phyloP scores from a whole-genome alignment of 2,888 invertebrate genomes.

The Phasia obesa region DNA sequence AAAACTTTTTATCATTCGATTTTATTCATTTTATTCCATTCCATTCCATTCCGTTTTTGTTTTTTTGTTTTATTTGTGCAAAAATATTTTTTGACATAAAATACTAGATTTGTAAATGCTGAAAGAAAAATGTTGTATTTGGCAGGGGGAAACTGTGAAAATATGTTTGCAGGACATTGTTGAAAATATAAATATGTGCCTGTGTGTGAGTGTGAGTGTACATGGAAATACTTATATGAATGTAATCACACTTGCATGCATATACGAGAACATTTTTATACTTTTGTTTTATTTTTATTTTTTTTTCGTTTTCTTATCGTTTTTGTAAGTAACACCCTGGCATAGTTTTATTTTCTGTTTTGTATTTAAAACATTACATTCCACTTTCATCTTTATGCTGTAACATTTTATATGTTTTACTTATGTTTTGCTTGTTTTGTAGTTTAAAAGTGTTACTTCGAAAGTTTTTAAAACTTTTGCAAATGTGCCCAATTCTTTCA shows the following conservation, averaged over 20 bases:
- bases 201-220: neutral
- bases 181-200: neutral
- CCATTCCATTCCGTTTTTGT: neutral
- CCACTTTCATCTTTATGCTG: constrained; percentile 29
- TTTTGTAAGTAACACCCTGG: constrained; percentile 53
- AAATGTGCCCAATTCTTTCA: neutral
- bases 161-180: constrained; percentile 48
- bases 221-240: neutral
- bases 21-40: constrained; percentile 4
- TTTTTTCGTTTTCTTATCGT: neutral
- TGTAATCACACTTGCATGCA: constrained; percentile 11
- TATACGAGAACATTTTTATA: constrained; percentile 10
- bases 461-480: neutral
- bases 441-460: neutral
- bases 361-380: constrained; percentile 25
- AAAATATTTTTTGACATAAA: constrained; percentile 46
- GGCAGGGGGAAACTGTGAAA: constrained; percentile 28
- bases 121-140: neutral
- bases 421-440: neutral
- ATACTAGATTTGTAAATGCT: constrained; percentile 22
- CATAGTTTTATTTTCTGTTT: constrained; percentile 35
- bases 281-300: constrained; percentile 23
- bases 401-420: constrained; percentile 22
- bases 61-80: constrained; percentile 15
- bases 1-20: constrained; percentile 46